Evolutionary conservation across 2,888 invertebrate species (phyloP), one percentile per base, ranked within the genome.

Genomic region (Pomacea canaliculata): DNA sequence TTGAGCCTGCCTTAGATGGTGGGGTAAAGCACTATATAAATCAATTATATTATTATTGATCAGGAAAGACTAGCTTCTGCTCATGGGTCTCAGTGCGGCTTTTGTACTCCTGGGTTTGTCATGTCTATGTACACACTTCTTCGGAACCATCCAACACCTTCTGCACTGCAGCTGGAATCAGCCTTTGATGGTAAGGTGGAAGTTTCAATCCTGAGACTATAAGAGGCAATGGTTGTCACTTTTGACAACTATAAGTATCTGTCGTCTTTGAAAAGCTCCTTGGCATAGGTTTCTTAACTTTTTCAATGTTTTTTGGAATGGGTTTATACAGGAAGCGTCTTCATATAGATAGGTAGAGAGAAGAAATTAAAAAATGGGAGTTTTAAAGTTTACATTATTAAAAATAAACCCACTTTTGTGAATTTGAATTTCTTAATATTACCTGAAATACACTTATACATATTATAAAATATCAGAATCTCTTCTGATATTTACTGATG

Each of bases 91-190:
- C 98, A 98, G 90, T 98, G 98, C 89, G 98, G 98, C 0, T 97
- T 96, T 90, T 97, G 97, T 86, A 97, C 97, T 0, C 97, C 97
- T 0, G 98, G 98, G 49, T 97, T 98, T 80, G 96, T 98, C 0
- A 98, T 98, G 98, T 97, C 98, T 4, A 97, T 98, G 97, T 98
- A 98, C 87, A 93, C 97, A 0, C 92, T 98, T 91, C 97, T 12
- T 92, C 97, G 88, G 94, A 93, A 86, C 93, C 93, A 93, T 62
- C 92, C 93, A 0, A 93, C 93, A 86, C 96, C 97, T 13, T 77
- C 83, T 1, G 65, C 80, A n/a, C 69, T 76, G 46, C 81, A 85
- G 49, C 85, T 88, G 81, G 85, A 86, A 65, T 83, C 83, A 59
- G 85, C 85, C 12, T 85, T 88, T 82, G 85, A 87, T 83, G 88